These are phyloP conservation scores for Chionis minor DNA, from an alignment of 2,113 vertebrate genomes.

Conservation along the genomic window DNA sequence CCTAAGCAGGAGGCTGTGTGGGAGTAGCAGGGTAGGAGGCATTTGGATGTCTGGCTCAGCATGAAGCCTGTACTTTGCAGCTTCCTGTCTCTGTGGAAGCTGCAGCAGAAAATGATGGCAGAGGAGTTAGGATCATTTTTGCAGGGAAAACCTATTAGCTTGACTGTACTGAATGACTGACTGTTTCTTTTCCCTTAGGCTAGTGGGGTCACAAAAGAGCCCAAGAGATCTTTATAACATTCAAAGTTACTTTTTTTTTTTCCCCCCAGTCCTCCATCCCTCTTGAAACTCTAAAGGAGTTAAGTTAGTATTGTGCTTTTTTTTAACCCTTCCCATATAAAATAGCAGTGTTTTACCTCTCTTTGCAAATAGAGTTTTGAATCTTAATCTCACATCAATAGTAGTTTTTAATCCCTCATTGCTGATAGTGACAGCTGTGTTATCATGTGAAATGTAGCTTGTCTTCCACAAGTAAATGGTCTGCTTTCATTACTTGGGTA, in stretches of 20 bases:
- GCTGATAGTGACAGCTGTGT: neutral
- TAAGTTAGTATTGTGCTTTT: neutral
- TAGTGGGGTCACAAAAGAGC: neutral
- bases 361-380: neutral
- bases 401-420: neutral
- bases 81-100: constrained; percentile 23
- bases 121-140: neutral
- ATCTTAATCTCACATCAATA: neutral
- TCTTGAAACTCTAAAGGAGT: neutral
- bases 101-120: neutral
- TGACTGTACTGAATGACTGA: neutral
- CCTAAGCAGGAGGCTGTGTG: neutral
- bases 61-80: constrained; percentile 1
- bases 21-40: neutral
- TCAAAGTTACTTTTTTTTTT: neutral
- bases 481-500: neutral
- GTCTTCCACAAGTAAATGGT: neutral
- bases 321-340: neutral
- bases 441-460: neutral
- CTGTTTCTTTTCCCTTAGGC: neutral
- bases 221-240: neutral
- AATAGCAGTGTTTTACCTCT: neutral
- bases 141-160: neutral
- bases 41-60: constrained; percentile 47
- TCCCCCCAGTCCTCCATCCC: neutral